phyloP scores from a whole-genome alignment of 1,140 invertebrate species.

The Antheraea mylitta region DNA sequence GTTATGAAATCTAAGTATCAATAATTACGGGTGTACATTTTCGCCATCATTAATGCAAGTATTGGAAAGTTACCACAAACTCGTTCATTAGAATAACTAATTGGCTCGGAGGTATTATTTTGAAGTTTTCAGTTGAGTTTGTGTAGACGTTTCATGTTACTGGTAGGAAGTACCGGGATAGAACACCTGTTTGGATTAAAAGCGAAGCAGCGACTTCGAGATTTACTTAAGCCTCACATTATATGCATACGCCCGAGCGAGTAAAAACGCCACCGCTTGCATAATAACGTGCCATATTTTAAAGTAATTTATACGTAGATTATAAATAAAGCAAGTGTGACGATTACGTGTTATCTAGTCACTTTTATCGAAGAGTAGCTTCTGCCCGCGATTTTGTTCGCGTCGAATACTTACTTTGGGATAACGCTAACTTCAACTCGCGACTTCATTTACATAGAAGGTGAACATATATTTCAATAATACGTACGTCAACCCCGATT shows the following conservation, averaged over 20 bases:
- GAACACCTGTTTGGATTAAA: constrained; percentile 25
- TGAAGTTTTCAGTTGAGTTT: constrained; percentile 26
- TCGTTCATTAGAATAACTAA: constrained; percentile 27
- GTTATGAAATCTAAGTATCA: too few relatives aligned
- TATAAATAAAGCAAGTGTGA: background rate
- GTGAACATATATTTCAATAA: too few relatives aligned
- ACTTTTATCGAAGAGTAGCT: too few relatives aligned
- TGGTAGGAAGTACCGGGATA: constrained; percentile 8
- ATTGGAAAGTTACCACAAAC: constrained; percentile 8
- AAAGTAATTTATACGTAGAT: background rate
- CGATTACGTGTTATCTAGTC: background rate
- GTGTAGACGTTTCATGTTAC: constrained; percentile 26
- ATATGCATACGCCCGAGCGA: background rate
- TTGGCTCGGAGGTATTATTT: constrained; percentile 28
- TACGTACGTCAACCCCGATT: too few relatives aligned
- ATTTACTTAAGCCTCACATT: constrained; percentile 28
- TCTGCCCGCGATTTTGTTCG: too few relatives aligned
- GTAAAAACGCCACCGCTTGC: background rate
- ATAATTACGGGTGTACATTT: background rate
- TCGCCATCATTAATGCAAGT: constrained; percentile 7
- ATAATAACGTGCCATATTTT: background rate
- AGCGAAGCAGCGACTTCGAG: constrained; percentile 4
- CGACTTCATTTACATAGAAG: too few relatives aligned
- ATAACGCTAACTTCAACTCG: too few relatives aligned
- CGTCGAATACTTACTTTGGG: too few relatives aligned